phyloP scores from a whole-genome alignment of 1,140 invertebrate species.

The Brachystomella parvula region DNA sequence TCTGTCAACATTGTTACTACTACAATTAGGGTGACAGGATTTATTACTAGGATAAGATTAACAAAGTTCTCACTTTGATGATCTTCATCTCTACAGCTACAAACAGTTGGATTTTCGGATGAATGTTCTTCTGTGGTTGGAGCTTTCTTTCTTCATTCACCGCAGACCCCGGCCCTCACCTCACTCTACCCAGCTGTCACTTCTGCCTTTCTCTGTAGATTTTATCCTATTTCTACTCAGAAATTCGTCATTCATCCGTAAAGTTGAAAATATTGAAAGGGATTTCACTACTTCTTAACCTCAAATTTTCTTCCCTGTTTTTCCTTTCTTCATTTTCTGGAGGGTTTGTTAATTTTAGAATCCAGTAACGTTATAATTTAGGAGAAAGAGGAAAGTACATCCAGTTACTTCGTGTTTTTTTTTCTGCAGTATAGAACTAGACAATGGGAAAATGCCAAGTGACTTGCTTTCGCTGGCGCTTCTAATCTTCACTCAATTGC shows the following conservation, averaged over 20 bases:
- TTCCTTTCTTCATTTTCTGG: neutral
- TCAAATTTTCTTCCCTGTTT: neutral
- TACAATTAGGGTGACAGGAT: conserved; percentile 7
- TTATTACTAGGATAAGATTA: neutral
- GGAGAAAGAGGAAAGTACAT: too few species aligned
- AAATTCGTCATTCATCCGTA: neutral
- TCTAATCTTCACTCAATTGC: neutral
- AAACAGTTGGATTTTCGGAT: neutral
- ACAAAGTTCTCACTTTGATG: neutral
- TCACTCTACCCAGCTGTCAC: neutral
- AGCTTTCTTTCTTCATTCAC: neutral
- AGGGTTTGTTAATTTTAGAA: neutral
- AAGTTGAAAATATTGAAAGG: neutral
- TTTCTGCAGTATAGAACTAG: neutral
- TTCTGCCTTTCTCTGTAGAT: neutral
- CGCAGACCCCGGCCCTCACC: neutral
- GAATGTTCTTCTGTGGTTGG: neutral
- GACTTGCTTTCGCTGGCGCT: neutral
- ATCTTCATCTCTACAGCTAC: neutral
- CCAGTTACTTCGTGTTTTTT: neutral
- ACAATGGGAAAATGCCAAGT: neutral
- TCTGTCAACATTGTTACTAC: conserved; percentile 7
- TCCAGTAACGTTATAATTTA: neutral
- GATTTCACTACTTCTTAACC: neutral
- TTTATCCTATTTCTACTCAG: neutral